Conservation (phyloP, 1,140 invertebrate species). For the Anoplophora glabripennis region DNA sequence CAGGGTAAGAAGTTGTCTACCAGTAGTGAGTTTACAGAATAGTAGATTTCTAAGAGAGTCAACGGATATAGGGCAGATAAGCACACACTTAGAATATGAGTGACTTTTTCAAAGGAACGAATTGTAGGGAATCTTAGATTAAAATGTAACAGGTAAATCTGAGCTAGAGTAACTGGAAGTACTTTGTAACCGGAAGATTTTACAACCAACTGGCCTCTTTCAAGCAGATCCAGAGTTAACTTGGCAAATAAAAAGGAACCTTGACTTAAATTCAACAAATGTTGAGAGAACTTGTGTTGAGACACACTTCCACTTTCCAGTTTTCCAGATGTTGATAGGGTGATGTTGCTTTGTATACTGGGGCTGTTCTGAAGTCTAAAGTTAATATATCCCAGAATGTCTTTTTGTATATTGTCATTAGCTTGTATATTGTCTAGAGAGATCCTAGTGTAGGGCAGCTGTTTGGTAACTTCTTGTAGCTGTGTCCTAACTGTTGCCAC, state of each 20-base stretch:
- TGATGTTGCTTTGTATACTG: constrained; percentile 81
- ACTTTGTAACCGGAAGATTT: constrained; percentile 92
- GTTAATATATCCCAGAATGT: constrained; percentile 83
- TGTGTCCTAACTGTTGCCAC: constrained; percentile 84
- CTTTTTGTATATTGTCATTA: constrained; percentile 74
- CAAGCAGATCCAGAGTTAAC: constrained; percentile 89
- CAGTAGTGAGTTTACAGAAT: constrained; percentile 85
- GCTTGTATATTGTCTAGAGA: constrained; percentile 63
- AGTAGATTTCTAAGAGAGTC: constrained; percentile 87
- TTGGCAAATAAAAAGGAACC: constrained; percentile 92
- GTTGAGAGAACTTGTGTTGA: constrained; percentile 77
- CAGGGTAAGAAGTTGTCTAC: constrained; percentile 76
- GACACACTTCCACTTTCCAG: constrained; percentile 61
- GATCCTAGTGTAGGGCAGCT: constrained; percentile 74
- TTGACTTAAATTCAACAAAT: constrained; percentile 76
- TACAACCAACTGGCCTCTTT: constrained; percentile 87
- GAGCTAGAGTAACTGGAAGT: constrained; percentile 84
- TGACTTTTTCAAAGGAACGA: constrained; percentile 85
- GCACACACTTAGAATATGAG: constrained; percentile 82
- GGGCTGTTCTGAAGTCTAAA: constrained; percentile 74
- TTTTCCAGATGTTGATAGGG: constrained; percentile 65
- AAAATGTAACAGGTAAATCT: constrained; percentile 92
- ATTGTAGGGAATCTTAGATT: constrained; percentile 89
- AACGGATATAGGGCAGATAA: constrained; percentile 87
- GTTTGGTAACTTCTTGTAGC: constrained; percentile 77